These are phyloP conservation scores for Trinorchestia longiramus DNA, from an alignment of 1,140 invertebrate species.

Conservation along the genomic window DNA sequence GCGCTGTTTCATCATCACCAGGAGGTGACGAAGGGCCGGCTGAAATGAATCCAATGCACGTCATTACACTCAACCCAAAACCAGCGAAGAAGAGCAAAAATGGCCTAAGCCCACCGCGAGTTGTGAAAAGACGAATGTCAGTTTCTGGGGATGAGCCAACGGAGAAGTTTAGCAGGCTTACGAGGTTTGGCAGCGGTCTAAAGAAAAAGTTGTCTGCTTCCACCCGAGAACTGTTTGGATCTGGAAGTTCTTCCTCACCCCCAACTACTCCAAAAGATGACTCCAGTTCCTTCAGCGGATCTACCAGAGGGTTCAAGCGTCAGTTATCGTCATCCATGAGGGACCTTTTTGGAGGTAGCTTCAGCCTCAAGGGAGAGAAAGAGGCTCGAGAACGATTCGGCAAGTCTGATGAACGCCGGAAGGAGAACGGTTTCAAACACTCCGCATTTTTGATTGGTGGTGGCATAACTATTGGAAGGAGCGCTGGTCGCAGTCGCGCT, in stretches of 20 bases:
- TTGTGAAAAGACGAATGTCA: constrained; percentile 25
- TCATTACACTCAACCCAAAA: background rate
- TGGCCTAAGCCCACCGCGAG: background rate
- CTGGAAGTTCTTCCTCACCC: background rate
- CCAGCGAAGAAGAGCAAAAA: constrained; percentile 27
- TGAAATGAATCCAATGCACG: constrained; percentile 24
- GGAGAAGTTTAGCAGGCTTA: constrained; percentile 54
- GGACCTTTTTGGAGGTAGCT: constrained; percentile 39
- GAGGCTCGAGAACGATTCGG: constrained; percentile 33
- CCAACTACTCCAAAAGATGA: constrained; percentile 41
- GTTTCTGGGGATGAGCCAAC: constrained; percentile 27
- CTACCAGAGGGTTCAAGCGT: constrained; percentile 20
- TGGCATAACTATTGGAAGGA: constrained; percentile 36
- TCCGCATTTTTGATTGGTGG: constrained; percentile 26
- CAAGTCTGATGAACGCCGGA: constrained; percentile 29
- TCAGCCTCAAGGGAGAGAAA: constrained; percentile 25
- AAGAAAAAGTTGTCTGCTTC: constrained; percentile 52
- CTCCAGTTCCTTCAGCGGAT: constrained; percentile 7
- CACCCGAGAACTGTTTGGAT: constrained; percentile 48
- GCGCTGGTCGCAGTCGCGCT: background rate
- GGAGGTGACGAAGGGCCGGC: background rate
- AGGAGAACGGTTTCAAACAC: background rate
- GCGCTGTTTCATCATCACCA: background rate
- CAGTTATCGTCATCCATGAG: constrained; percentile 22
- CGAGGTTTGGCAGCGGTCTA: constrained; percentile 56